Evolutionary conservation across 1,140 invertebrate genomes (phyloP).

Genomic region (Coenobita brevimanus): DNA sequence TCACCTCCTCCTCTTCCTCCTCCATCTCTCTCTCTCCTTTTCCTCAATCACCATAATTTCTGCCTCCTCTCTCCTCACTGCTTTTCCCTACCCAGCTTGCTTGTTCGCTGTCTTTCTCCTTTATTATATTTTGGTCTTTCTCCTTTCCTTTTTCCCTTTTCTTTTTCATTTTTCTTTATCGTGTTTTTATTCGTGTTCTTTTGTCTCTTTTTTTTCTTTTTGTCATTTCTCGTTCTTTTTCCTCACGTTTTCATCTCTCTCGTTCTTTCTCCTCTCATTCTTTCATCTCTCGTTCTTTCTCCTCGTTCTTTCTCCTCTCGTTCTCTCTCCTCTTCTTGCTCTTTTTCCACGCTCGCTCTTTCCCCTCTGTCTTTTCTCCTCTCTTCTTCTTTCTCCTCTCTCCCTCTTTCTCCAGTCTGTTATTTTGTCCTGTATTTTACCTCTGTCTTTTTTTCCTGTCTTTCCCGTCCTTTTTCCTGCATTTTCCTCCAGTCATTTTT

Average conservation of each 20-base stretch:
- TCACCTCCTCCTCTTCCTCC: neutral
- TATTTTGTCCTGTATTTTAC: neutral
- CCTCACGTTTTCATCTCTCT: neutral
- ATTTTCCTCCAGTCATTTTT: neutral
- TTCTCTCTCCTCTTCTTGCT: neutral
- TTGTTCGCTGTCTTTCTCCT: neutral
- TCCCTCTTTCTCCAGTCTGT: neutral
- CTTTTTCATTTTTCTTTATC: neutral
- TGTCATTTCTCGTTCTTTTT: neutral
- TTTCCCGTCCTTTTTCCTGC: neutral
- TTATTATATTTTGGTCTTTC: neutral
- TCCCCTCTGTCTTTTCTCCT: neutral
- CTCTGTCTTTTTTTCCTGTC: neutral
- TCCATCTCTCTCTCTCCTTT: neutral
- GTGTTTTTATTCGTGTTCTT: too few relatives aligned
- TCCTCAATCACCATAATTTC: neutral
- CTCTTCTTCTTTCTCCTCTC: neutral
- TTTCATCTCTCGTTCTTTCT: neutral
- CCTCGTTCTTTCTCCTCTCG: neutral
- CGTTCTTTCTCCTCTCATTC: neutral
- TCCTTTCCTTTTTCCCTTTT: constrained; percentile 5
- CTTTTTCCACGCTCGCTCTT: neutral
- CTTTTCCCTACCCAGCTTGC: too few relatives aligned
- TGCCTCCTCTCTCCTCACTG: neutral
- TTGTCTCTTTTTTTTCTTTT: neutral